Evolutionary conservation across 2,888 invertebrate genomes (phyloP).

Genomic region (Crossocerus cetratus): DNA sequence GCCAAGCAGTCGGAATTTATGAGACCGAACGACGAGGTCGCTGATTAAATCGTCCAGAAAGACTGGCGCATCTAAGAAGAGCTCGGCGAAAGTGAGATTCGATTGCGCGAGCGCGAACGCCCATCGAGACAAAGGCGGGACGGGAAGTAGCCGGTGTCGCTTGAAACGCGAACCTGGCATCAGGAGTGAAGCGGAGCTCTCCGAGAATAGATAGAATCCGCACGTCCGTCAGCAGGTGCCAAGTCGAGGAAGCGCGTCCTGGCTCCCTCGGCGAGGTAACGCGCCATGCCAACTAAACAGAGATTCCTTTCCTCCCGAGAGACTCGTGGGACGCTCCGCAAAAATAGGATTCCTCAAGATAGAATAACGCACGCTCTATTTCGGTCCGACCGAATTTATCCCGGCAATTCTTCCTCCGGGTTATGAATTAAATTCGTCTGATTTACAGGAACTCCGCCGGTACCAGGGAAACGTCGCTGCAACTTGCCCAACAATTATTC

Average conservation of each 20-base stretch:
- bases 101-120: neutral
- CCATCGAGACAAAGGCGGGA: neutral
- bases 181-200: slow-evolving; percentile 24
- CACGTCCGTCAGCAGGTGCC: slow-evolving; percentile 52
- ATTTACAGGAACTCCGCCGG: too few species aligned
- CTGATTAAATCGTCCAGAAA: too few species aligned
- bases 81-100: too few species aligned
- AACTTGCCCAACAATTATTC: too few species aligned
- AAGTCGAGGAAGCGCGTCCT: slow-evolving; percentile 34
- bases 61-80: too few species aligned
- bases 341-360: neutral
- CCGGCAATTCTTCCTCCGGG: too few species aligned
- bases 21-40: neutral
- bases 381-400: too few species aligned
- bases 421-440: too few species aligned
- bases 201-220: slow-evolving; percentile 57
- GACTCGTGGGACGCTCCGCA: neutral
- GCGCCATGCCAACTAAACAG: slow-evolving; percentile 1
- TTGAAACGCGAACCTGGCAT: slow-evolving; percentile 13
- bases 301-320: neutral
- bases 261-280: neutral
- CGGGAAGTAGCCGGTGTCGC: neutral
- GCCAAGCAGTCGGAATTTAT: neutral
- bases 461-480: too few species aligned
- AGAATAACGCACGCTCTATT: too few species aligned